Conservation (phyloP, 2,888 invertebrate genomes). For the Epistrophe grossulariae region DNA sequence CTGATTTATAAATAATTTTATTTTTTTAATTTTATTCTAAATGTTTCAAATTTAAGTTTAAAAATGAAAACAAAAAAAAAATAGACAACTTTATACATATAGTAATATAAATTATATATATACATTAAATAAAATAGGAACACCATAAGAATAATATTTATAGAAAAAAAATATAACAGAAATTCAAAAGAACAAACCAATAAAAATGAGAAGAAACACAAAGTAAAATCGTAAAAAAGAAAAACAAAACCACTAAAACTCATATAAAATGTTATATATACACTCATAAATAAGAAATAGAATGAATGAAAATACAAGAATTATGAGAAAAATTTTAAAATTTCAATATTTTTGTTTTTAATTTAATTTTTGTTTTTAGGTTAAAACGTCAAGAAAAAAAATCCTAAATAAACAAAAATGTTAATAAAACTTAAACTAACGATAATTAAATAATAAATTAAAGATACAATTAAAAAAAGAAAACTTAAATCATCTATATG, state of each 20-base stretch:
- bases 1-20: conserved; percentile 32
- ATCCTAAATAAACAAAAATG: conserved; percentile 35
- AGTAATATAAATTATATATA: conserved; percentile 18
- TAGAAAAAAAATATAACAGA: conserved; percentile 41
- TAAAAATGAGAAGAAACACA: conserved; percentile 35
- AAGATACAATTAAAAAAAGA: conserved; percentile 30
- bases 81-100: conserved; percentile 46
- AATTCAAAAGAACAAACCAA: conserved; percentile 44
- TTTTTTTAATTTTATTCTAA: conserved; percentile 8
- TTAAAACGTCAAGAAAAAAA: conserved; percentile 48
- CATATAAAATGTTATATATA: conserved; percentile 53
- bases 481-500: conserved; percentile 79
- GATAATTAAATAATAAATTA: conserved; percentile 40
- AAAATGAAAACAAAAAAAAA: not conserved
- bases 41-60: conserved; percentile 5
- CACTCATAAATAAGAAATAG: conserved; percentile 35
- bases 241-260: conserved; percentile 75
- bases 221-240: not conserved
- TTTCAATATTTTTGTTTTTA: conserved; percentile 1
- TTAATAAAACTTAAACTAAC: conserved; percentile 34
- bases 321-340: conserved; percentile 19
- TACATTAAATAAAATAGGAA: conserved; percentile 61
- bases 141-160: conserved; percentile 64
- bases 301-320: conserved; percentile 18
- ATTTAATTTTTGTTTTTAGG: conserved; percentile 17